A percentile compares a stretch with the other conserved stretches of the same genome.
These are phyloP conservation scores for Celastrina argiolus DNA, from an alignment of 2,888 invertebrate genomes.

Conservation along the genomic window DNA sequence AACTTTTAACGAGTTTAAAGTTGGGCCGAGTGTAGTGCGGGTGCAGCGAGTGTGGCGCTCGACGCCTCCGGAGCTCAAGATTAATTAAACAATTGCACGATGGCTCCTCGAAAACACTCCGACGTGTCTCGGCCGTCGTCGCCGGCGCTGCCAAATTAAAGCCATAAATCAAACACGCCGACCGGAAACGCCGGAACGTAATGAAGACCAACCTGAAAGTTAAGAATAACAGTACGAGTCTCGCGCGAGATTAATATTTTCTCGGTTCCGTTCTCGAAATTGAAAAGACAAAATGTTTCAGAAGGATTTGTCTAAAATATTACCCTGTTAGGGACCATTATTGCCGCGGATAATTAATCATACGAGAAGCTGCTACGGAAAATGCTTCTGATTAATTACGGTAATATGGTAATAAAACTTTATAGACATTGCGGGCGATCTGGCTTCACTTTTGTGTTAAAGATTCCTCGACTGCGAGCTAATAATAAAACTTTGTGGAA, in stretches of 20 bases:
- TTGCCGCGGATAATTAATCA: constrained; percentile 6
- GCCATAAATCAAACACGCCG: constrained; percentile 72
- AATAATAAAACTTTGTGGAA: constrained; percentile 46
- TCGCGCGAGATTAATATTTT: constrained; percentile 51
- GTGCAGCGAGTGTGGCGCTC: constrained; percentile 48
- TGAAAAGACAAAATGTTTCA: constrained; percentile 17
- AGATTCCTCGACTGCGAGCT: constrained; percentile 2
- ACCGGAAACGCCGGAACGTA: constrained; percentile 69
- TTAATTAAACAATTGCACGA: constrained; percentile 78
- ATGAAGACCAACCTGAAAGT: constrained; percentile 60
- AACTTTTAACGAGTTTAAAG: constrained; percentile 79
- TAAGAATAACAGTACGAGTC: constrained; percentile 46
- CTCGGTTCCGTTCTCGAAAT: constrained; percentile 38
- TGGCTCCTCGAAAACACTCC: constrained; percentile 76
- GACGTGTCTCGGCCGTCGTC: constrained; percentile 76
- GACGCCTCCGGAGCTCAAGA: constrained; percentile 68
- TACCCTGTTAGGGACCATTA: not conserved
- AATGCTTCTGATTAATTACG: constrained; percentile 4
- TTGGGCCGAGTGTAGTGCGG: constrained; percentile 74
- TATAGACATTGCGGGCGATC: constrained; percentile 6
- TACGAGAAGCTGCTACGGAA: constrained; percentile 1
- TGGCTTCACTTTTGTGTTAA: not conserved
- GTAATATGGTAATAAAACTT: constrained; percentile 14
- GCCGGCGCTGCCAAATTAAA: constrained; percentile 77
- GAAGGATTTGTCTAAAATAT: constrained; percentile 13